These are phyloP conservation scores for Masnerella sp. DNA, from an alignment of 2,888 invertebrate genomes.

Conservation along the genomic window DNA sequence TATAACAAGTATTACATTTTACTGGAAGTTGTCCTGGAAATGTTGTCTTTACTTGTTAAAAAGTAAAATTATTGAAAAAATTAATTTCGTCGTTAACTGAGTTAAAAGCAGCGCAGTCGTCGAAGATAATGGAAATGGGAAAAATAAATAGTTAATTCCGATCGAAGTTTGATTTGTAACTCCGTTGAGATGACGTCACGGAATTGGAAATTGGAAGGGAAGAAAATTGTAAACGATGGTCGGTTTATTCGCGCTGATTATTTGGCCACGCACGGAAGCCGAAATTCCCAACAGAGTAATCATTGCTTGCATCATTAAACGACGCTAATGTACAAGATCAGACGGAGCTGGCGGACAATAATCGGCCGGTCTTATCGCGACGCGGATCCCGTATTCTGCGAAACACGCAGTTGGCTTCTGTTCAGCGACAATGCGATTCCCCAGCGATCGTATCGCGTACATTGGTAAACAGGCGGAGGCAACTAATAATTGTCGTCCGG, in stretches of 20 bases:
- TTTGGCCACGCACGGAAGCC: neutral
- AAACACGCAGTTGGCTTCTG: constrained; percentile 47
- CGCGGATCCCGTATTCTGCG: constrained; percentile 49
- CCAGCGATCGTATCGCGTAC: constrained; percentile 50
- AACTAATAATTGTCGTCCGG: constrained; percentile 53
- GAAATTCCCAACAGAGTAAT: constrained; percentile 25
- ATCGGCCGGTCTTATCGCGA: constrained; percentile 51
- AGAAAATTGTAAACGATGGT: too few relatives aligned
- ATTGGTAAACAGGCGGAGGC: constrained; percentile 51
- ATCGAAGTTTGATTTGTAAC: too few relatives aligned
- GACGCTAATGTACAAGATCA: constrained; percentile 47
- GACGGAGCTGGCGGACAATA: constrained; percentile 47
- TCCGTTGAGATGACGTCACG: too few relatives aligned
- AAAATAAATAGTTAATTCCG: too few relatives aligned
- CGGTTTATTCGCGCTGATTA: too few relatives aligned
- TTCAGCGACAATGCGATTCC: constrained; percentile 53
- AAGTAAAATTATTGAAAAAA: too few relatives aligned
- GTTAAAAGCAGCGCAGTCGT: too few relatives aligned
- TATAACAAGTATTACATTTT: constrained; percentile 4
- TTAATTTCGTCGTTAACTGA: too few relatives aligned
- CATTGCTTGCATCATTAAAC: constrained; percentile 51
- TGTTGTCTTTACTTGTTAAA: neutral
- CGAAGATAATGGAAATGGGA: too few relatives aligned
- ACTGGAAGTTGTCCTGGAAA: neutral
- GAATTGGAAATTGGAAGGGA: too few relatives aligned